Conservation (phyloP, 2,888 invertebrate genomes). For the Caenorhabditis auriculariae region DNA sequence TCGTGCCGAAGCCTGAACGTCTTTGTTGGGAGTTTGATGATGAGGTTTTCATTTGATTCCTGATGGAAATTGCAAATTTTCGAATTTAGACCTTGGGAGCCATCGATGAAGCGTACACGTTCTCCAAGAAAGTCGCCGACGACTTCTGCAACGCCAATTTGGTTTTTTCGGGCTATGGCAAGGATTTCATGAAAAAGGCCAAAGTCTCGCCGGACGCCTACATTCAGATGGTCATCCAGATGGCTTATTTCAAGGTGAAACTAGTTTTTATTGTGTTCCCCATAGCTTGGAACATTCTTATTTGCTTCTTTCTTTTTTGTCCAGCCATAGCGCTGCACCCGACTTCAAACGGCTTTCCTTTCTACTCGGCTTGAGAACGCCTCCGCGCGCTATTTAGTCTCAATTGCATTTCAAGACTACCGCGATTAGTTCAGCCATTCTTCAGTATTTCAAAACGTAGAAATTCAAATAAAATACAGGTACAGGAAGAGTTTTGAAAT, state of each 20-base stretch:
- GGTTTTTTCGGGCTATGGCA: constrained; percentile 80
- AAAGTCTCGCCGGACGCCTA: constrained; percentile 93
- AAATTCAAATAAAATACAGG: too few species aligned
- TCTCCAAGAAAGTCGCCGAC: constrained; percentile 74
- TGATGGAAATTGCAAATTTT: not conserved
- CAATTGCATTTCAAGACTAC: too few species aligned
- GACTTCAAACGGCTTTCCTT: too few species aligned
- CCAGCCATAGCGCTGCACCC: too few species aligned
- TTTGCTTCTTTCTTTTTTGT: too few species aligned
- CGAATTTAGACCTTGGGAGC: constrained; percentile 25
- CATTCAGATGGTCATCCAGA: constrained; percentile 90
- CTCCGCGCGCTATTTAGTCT: too few species aligned
- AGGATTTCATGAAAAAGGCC: constrained; percentile 86
- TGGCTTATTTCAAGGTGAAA: constrained; percentile 79
- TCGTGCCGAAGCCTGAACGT: constrained; percentile 78
- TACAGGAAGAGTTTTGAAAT: not conserved
- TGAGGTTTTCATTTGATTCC: constrained; percentile 25
- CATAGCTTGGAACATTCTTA: not conserved
- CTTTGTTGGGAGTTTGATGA: constrained; percentile 79
- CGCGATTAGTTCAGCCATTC: too few species aligned
- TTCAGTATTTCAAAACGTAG: too few species aligned
- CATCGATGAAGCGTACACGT: constrained; percentile 41
- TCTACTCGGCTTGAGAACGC: too few species aligned
- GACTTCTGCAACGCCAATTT: constrained; percentile 87
- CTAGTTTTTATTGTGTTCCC: not conserved